A percentile compares a stretch with the other conserved stretches of the same genome.
Evolutionary conservation across 2,797 vertebrate genomes (phyloP).

Genomic region (Aphelocoma californica): DNA sequence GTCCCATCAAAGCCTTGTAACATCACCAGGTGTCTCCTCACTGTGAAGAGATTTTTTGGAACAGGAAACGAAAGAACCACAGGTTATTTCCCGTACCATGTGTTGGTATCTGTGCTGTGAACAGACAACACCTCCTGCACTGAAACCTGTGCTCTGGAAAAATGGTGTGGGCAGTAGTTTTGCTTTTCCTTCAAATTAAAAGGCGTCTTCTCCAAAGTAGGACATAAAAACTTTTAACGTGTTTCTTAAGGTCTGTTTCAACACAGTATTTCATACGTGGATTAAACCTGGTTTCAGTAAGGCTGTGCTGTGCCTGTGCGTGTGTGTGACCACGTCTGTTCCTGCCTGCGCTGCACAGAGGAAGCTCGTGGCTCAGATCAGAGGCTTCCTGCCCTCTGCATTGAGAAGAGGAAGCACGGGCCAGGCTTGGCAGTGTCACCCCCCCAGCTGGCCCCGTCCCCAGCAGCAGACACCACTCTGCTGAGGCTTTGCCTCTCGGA

Average conservation of each 20-base stretch:
- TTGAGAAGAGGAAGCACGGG: neutral
- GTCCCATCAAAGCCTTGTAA: neutral
- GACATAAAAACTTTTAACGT: accelerated
- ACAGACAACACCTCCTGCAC: neutral
- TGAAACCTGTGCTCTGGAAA: neutral
- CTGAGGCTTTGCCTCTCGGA: neutral
- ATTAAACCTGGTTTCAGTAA: accelerated
- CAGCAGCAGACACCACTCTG: neutral
- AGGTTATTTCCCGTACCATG: neutral
- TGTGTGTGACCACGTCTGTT: accelerated
- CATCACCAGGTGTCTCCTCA: conserved; percentile 11
- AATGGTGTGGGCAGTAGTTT: neutral
- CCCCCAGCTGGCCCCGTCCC: neutral
- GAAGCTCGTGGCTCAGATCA: neutral
- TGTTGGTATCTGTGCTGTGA: neutral
- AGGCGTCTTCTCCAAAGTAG: neutral
- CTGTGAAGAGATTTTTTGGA: conserved; percentile 1
- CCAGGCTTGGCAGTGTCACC: neutral
- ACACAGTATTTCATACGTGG: accelerated
- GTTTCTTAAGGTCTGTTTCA: neutral
- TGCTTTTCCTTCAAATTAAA: neutral
- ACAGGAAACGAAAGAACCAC: neutral
- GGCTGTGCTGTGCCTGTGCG: accelerated
- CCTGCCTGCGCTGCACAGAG: neutral
- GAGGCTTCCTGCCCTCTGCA: neutral